Conservation (phyloP, 1,140 invertebrate genomes). For the Caenorhabditis briggsae region DNA sequence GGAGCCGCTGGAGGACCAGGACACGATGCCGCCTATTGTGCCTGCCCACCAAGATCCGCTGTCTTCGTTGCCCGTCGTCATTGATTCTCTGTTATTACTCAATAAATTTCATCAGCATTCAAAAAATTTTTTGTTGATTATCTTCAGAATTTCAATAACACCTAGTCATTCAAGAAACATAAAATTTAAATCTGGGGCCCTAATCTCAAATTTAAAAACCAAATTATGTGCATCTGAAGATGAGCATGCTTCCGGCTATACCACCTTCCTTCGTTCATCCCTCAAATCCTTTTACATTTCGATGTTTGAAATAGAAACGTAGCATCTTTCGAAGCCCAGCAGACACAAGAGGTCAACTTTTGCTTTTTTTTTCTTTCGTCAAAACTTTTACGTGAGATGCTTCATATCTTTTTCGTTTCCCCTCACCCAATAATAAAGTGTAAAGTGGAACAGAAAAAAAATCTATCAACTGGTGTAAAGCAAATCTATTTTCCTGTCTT, state of each 20-base stretch:
- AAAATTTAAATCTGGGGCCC: too few species aligned
- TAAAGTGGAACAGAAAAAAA: slow-evolving; percentile 45
- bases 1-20: slow-evolving; percentile 55
- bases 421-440: neutral
- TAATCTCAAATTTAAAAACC: neutral
- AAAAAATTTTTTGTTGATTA: neutral
- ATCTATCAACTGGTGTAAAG: neutral
- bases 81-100: neutral
- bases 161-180: too few species aligned
- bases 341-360: slow-evolving; percentile 14
- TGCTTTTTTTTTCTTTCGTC: too few species aligned
- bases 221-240: neutral
- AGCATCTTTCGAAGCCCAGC: neutral
- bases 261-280: neutral
- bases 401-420: slow-evolving; percentile 16
- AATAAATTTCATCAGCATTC: slow-evolving; percentile 47
- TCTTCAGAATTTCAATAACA: neutral
- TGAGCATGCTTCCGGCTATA: neutral
- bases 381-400: slow-evolving; percentile 4
- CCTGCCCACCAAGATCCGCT: slow-evolving; percentile 64
- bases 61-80: slow-evolving; percentile 58
- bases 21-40: slow-evolving; percentile 63
- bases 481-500: neutral
- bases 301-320: slow-evolving; percentile 9
- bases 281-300: neutral